Evolutionary conservation across 1,140 invertebrate genomes (phyloP).

Genomic region (Argopecten irradians): DNA sequence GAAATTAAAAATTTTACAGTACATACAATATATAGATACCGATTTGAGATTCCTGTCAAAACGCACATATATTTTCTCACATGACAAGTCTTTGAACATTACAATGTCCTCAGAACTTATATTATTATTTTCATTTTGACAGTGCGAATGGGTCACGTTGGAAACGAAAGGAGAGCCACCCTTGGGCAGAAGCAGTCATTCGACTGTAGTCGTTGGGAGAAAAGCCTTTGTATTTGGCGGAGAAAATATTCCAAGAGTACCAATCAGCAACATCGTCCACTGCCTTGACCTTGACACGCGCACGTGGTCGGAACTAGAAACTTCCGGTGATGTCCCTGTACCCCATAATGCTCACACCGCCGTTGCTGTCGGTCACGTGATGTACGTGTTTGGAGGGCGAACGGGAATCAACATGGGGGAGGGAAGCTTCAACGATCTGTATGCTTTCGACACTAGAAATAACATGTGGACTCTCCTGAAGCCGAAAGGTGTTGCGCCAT

Average conservation of each 20-base stretch:
- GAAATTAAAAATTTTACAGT: too few relatives aligned
- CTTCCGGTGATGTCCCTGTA: conserved; percentile 26
- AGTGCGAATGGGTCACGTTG: conserved; percentile 40
- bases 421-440: conserved; percentile 50
- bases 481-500: conserved; percentile 40
- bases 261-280: conserved; percentile 57
- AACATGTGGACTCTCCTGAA: conserved; percentile 47
- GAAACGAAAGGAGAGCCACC: conserved; percentile 43
- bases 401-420: conserved; percentile 51
- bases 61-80: too few relatives aligned
- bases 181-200: conserved; percentile 57
- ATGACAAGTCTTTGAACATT: too few relatives aligned
- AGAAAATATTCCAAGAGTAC: conserved; percentile 56
- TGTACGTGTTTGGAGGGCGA: conserved; percentile 63
- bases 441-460: conserved; percentile 49
- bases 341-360: conserved; percentile 45
- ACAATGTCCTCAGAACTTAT: too few relatives aligned
- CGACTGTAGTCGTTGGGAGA: conserved; percentile 46
- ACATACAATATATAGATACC: too few relatives aligned
- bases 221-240: conserved; percentile 61
- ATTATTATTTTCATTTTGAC: conserved; percentile 14
- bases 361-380: conserved; percentile 41
- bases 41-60: too few relatives aligned
- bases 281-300: conserved; percentile 44
- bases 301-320: conserved; percentile 44